Base-by-base conservation (phyloP, 2,797 vertebrate genomes). In the Cercopithecus neglectus region DNA sequence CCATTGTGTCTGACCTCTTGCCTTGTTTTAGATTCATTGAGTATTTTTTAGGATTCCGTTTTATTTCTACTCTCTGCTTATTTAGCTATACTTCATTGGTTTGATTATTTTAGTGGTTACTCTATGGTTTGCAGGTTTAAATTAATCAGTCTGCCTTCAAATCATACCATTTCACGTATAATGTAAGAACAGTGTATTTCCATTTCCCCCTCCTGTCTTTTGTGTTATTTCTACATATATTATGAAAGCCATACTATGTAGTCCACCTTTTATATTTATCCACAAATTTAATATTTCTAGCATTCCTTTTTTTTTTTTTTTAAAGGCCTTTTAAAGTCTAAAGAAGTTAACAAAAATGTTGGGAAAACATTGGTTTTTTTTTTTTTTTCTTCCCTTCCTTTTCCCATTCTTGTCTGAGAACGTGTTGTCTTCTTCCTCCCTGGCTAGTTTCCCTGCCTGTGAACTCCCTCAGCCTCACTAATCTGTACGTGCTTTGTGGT, bases 281-380 rank as follows among this genome's bases (percentile, higher is more conserved):
- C 39, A 48, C 55, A 90, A 7, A 90, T 50, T 94, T 72, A 67
- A n/a, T 67, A 10, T 79, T 95, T 64, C 44, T 67, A 46, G 46
- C 8, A 30, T 3, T 76, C 76, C 64, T 74, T 93, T 91, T 59
- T 39, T 59, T 26, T 26, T 59, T 59, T 59, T 59, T 24, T 24
- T 59, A 11, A 24, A 28, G 24, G 8, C 26, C 61, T 93, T 94
- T 93, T 83, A 67, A 46, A 78, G 41, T 48, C 19, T 80, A 57
- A 91, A 85, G 91, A 94, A 80, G 80, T 59, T 82, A 75, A 55
- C 61, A 80, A 33, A 89, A 89, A 48, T 85, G 39, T 89, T 44
- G 61, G 46, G 44, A 78, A 78, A 79, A 48, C 48, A 28, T 50
- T 21, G 13, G 33, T 2, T 8, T 53, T 17, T 64, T 3, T 33